A percentile compares a stretch with the other conserved stretches of the same genome.
Evolutionary conservation across 1,140 invertebrate species (phyloP).

Genomic region (Trichonephila clavipes): DNA sequence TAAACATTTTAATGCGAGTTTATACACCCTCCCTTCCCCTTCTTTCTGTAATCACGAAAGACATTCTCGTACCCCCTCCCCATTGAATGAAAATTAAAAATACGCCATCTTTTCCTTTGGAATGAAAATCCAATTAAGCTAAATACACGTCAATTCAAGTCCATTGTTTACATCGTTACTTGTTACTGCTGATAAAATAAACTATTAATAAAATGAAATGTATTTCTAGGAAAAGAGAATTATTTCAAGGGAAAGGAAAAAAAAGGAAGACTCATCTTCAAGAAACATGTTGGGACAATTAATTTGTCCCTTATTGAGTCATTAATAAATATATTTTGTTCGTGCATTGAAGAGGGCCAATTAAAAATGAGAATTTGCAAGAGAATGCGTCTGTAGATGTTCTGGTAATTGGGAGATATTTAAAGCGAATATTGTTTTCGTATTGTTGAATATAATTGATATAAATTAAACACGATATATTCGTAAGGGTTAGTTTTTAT

Average conservation of each 20-base stretch:
- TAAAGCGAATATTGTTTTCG: no score
- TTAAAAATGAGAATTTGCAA: conserved; percentile 30
- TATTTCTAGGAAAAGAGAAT: not conserved
- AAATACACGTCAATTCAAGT: conserved; percentile 48
- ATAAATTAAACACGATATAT: no score
- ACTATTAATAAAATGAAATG: not conserved
- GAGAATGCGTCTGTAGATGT: not conserved
- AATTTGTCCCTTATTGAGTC: conserved; percentile 59
- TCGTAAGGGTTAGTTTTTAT: no score
- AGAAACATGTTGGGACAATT: conserved; percentile 41
- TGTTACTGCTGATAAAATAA: conserved; percentile 48
- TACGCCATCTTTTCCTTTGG: not conserved
- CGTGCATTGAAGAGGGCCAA: not conserved
- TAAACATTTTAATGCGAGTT: conserved; percentile 24
- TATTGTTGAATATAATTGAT: no score
- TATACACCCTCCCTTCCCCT: not conserved
- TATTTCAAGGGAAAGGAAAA: not conserved
- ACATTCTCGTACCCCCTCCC: not conserved
- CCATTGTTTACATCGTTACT: conserved; percentile 65
- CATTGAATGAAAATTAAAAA: conserved; percentile 27
- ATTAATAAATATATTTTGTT: conserved; percentile 50
- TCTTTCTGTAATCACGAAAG: conserved; percentile 5
- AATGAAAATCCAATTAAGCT: conserved; percentile 64
- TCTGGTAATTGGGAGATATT: no score
- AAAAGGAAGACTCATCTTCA: conserved; percentile 7